phyloP scores from a whole-genome alignment of 1,140 invertebrate genomes.

The Diachasmimorpha longicaudata region DNA sequence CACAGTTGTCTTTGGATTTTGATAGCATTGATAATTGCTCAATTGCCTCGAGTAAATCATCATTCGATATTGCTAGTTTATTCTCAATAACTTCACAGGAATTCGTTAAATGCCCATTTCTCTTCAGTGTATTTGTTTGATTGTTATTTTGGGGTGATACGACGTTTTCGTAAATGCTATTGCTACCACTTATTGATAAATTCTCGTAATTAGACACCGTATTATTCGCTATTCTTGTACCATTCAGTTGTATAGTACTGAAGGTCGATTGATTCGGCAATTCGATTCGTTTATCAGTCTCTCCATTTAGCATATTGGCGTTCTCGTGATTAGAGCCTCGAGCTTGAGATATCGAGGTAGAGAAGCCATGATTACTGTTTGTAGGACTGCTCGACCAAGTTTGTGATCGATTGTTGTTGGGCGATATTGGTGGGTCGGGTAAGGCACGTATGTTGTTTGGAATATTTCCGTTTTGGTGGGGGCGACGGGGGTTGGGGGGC shows the following conservation, averaged over 20 bases:
- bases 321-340: slow-evolving; percentile 50
- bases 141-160: slow-evolving; percentile 33
- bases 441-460: slow-evolving; percentile 23
- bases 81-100: slow-evolving; percentile 58
- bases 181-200: slow-evolving; percentile 44
- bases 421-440: slow-evolving; percentile 27
- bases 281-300: slow-evolving; percentile 13
- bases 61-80: slow-evolving; percentile 60
- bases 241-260: slow-evolving; percentile 42
- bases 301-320: slow-evolving; percentile 32
- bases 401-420: slow-evolving; percentile 42
- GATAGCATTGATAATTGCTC: slow-evolving; percentile 57
- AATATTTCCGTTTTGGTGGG: slow-evolving; percentile 36
- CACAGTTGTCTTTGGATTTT: slow-evolving; percentile 47
- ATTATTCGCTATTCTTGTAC: slow-evolving; percentile 31
- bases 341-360: slow-evolving; percentile 41
- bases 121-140: slow-evolving; percentile 41
- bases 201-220: slow-evolving; percentile 42
- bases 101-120: slow-evolving; percentile 39
- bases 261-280: slow-evolving; percentile 32
- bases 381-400: slow-evolving; percentile 40
- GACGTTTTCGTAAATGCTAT: slow-evolving; percentile 55
- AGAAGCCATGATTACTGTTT: slow-evolving; percentile 34
- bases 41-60: slow-evolving; percentile 60
- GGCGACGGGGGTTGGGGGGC: slow-evolving; percentile 33